Conservation (phyloP, 1,140 invertebrate genomes). For the Steinernema feltiae region DNA sequence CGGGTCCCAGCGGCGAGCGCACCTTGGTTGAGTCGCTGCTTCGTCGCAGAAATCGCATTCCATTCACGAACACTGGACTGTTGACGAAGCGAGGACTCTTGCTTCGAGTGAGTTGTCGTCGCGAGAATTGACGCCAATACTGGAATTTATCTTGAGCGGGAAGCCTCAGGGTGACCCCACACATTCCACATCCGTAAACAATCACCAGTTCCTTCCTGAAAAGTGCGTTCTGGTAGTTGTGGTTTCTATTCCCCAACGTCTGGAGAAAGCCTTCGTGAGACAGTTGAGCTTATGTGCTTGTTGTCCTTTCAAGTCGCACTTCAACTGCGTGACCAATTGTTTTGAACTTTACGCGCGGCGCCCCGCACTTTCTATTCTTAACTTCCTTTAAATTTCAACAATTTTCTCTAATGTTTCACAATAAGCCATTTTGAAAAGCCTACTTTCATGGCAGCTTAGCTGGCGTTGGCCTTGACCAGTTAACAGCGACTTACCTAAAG, state of each 20-base stretch:
- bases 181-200: constrained; percentile 41
- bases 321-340: too few species aligned
- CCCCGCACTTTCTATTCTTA: too few species aligned
- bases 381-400: too few species aligned
- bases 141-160: constrained; percentile 39
- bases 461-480: not conserved
- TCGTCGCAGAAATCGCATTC: not conserved
- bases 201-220: constrained; percentile 39
- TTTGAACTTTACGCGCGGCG: too few species aligned
- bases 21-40: too few species aligned
- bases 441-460: too few species aligned
- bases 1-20: not conserved
- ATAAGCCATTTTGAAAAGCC: too few species aligned
- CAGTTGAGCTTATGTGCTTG: not conserved
- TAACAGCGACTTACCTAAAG: constrained; percentile 76
- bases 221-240: not conserved
- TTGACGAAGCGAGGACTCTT: not conserved
- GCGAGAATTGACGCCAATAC: constrained; percentile 26
- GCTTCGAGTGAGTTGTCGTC: not conserved
- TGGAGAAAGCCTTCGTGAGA: not conserved
- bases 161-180: constrained; percentile 33
- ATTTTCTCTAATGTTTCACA: too few species aligned
- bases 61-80: not conserved
- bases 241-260: not conserved
- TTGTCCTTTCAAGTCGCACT: too few species aligned